Base-by-base conservation (phyloP, 2,888 invertebrate genomes). In the Teleiodes luculella region DNA sequence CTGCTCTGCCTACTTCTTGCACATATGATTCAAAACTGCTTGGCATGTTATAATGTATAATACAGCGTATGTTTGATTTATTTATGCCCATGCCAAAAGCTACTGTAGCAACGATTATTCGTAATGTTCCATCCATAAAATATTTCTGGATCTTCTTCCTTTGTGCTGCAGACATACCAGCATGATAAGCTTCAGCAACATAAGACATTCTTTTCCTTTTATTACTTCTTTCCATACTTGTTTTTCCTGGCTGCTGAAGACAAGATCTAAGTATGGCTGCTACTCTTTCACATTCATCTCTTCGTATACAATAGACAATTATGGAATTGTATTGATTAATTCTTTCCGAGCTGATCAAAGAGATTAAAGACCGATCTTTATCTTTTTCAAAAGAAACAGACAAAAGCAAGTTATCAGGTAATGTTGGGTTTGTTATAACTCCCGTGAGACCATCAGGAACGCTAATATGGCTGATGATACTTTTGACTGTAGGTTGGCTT, bases 51-150 rank as follows among this genome's bases (percentile, higher is more conserved):
- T 96, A 97, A 83, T 98, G 97, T 67, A 99, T 96, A 13, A 99
- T 97, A 68, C 97, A 96, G 63, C 99, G 92, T 52, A 99, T 98
- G 81, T 99, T 95, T 1, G 97, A 92, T 81, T 99, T 99, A 82
- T 99, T 98, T 58, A 99, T 98, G 41, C 99, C 98, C 99, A 99
- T 99, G 20, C 91, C 91, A 89, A 99, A 99, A 11, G 99, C 99
- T 57, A 99, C 95, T 0, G 99, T 99, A 1, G 99, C 99, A 33
- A 99, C 98, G 50, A 99, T 97, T 63, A 98, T 95, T 69, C 95
- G 91, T 48, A 93, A 85, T 55, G 93, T 92, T 37, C 97, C 97
- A 63, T 91, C 91, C 97, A 98, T 98, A 68, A 97, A 97, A 55
- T 94, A 90, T 60, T 95, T 95, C 80, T 98, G 98, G 39, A 98